Evolutionary conservation across 2,797 vertebrate genomes (phyloP), one percentile per base, ranked within the genome.

Genomic region (Aphelocoma californica): DNA sequence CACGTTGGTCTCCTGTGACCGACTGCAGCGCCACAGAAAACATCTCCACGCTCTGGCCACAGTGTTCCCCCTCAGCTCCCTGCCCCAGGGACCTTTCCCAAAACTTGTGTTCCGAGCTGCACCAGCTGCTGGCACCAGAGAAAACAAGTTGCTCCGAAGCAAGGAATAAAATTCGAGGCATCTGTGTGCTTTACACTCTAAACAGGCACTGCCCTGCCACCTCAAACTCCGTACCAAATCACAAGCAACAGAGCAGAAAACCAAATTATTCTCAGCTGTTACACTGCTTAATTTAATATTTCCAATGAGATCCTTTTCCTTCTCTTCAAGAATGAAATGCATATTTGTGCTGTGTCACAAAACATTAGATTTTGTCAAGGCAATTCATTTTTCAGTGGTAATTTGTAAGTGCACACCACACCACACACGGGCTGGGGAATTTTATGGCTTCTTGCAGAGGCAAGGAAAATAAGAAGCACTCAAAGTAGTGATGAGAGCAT

Each of bases 261-360:
- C 98, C 98, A 98, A 99, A 99, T 99, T 99, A 99, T 99, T 98
- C 98, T 98, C 98, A 98, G 98, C 98, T 99, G 98, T 98, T 98
- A 98, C 98, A 98, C 98, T 98, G 98, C 99, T 99, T 99, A 99
- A 99, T 99, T 99, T 99, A 99, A 99, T 99, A 99, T 99, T 99
- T 99, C 98, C 98, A 98, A 98, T 97, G 98, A 99, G 98, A 96
- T 97, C 98, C 98, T 98, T 97, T 98, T 96, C 98, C 97, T 97
- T 80, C 97, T 97, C 98, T 98, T 98, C 97, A 97, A 96, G 97
- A 98, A 97, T 98, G 97, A 98, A 98, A 98, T 97, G 97, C 98
- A 97, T 98, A 98, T 98, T 99, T 98, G 98, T 98, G 98, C 98
- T 98, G 98, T 99, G 99, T 99, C 98, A 98, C 98, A 98, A 98